Conservation (phyloP, 2,797 vertebrate species). For the Chloroceryle amazona region DNA sequence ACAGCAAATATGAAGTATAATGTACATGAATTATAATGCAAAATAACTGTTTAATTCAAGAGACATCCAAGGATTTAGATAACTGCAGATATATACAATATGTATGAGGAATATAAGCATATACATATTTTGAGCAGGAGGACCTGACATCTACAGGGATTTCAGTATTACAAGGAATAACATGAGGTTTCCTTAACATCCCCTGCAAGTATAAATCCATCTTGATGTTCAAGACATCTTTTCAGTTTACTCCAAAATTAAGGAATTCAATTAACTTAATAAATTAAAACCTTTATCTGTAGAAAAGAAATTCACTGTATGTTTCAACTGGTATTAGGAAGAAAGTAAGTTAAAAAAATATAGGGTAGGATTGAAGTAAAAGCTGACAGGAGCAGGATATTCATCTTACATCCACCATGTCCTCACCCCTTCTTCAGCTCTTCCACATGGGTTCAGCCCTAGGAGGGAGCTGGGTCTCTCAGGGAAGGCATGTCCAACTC, state of each 20-base stretch:
- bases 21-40: slow-evolving; percentile 46
- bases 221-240: not conserved
- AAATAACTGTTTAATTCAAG: slow-evolving; percentile 55
- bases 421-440: too few relatives aligned
- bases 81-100: slow-evolving; percentile 44
- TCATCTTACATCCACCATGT: too few relatives aligned
- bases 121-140: slow-evolving; percentile 3
- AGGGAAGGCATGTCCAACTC: not conserved
- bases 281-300: not conserved
- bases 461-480: too few relatives aligned
- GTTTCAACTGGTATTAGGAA: not conserved
- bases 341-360: not conserved
- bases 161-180: not conserved
- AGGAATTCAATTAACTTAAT: not conserved
- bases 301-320: not conserved
- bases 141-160: not conserved
- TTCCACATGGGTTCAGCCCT: too few relatives aligned
- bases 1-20: slow-evolving; percentile 26
- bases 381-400: too few relatives aligned
- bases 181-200: not conserved
- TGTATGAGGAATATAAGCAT: slow-evolving; percentile 46
- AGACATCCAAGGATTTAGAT: slow-evolving; percentile 45
- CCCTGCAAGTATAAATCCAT: not conserved
- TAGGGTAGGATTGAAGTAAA: too few relatives aligned
- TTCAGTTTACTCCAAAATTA: not conserved